These are phyloP conservation scores for Agrilus planipennis DNA, from an alignment of 1,140 invertebrate genomes.

Conservation along the genomic window DNA sequence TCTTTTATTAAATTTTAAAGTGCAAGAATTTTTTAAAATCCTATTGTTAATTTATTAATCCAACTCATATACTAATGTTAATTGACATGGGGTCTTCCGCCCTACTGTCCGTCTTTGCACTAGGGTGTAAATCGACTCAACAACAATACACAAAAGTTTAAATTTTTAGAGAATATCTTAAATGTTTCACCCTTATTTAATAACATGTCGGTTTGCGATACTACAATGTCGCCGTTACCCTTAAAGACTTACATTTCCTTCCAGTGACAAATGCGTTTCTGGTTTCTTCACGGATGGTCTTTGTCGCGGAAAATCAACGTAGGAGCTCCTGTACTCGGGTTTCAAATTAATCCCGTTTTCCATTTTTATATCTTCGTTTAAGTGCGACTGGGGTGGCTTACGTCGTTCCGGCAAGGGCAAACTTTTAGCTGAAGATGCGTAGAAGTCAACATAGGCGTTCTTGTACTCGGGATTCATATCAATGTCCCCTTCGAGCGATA, in stretches of 20 bases:
- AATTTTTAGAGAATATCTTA: too few relatives aligned
- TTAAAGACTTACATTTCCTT: constrained; percentile 20
- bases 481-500: constrained; percentile 19
- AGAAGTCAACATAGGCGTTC: constrained; percentile 24
- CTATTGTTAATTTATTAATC: too few relatives aligned
- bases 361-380: constrained; percentile 11
- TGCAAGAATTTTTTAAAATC: too few relatives aligned
- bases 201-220: too few relatives aligned
- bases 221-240: background rate
- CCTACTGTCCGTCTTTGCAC: too few relatives aligned
- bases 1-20: too few relatives aligned
- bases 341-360: constrained; percentile 19
- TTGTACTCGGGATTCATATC: constrained; percentile 21
- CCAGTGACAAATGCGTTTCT: constrained; percentile 12
- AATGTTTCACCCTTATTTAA: too few relatives aligned
- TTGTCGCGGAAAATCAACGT: constrained; percentile 29
- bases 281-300: constrained; percentile 24
- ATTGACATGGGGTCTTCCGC: too few relatives aligned
- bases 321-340: constrained; percentile 24
- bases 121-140: too few relatives aligned
- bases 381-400: background rate
- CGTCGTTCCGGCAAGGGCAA: background rate
- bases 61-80: too few relatives aligned
- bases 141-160: too few relatives aligned
- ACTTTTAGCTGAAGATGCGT: constrained; percentile 9